Evolutionary conservation across 2,113 vertebrate species (phyloP).

Genomic region (Petrocephalus microphthalmus): DNA sequence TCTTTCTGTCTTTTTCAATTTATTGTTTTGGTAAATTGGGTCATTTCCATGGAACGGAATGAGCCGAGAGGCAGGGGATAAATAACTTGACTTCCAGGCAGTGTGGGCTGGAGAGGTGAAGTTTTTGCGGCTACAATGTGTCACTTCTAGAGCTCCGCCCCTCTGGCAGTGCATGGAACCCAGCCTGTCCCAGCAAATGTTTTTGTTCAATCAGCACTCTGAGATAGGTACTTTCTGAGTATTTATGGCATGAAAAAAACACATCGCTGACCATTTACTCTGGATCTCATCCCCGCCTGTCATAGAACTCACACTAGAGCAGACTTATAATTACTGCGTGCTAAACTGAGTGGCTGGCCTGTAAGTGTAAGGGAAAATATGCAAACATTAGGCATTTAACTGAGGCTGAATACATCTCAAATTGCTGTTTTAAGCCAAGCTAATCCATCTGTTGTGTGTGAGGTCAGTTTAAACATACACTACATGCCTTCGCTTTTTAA

Average conservation of each 20-base stretch:
- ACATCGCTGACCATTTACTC: conserved; percentile 41
- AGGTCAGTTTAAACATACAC: not conserved
- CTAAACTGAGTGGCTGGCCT: conserved; percentile 26
- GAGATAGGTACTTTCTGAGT: conserved; percentile 31
- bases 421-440: not conserved
- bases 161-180: conserved; percentile 4
- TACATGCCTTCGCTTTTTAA: not conserved
- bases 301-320: conserved; percentile 48
- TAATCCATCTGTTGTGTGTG: not conserved
- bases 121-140: conserved; percentile 24
- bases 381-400: conserved; percentile 11
- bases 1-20: conserved; percentile 28
- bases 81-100: conserved; percentile 24
- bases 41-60: conserved; percentile 33
- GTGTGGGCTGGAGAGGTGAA: conserved; percentile 22
- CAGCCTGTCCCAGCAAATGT: conserved; percentile 15
- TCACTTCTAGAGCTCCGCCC: not conserved
- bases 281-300: conserved; percentile 35
- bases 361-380: not conserved
- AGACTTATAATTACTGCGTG: conserved; percentile 52
- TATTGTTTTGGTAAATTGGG: conserved; percentile 30
- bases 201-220: conserved; percentile 34
- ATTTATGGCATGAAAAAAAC: conserved; percentile 44
- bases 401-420: not conserved
- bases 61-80: conserved; percentile 25